Conservation (phyloP, 92 coral and sea anemone genomes). For the Phenganax subtilis region DNA sequence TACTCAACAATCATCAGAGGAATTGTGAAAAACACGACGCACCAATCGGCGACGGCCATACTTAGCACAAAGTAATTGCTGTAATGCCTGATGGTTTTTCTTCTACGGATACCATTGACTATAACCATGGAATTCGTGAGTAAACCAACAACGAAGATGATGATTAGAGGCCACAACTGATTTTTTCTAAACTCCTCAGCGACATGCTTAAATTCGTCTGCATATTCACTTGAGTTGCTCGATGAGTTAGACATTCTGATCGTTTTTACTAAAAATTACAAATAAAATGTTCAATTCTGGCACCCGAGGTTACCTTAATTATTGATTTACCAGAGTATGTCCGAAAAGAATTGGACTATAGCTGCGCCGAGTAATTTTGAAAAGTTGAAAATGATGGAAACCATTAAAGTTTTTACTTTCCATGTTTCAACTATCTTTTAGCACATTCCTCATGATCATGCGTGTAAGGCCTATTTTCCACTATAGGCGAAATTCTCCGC, state of each 20-base stretch:
- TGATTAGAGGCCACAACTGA: conserved; percentile 6
- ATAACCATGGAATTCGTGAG: conserved; percentile 20
- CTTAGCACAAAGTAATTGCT: conserved; percentile 18
- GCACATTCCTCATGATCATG: no score
- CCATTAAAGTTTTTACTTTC: no score
- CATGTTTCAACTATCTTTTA: no score
- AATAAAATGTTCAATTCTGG: no score
- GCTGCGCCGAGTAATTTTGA: no score
- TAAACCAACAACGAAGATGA: conserved; percentile 18
- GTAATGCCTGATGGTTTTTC: conserved; percentile 3
- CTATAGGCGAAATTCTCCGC: no score
- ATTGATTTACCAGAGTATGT: no score
- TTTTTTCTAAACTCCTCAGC: conserved; percentile 9
- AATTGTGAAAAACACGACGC: not conserved
- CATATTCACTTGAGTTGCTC: no score
- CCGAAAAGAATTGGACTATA: no score
- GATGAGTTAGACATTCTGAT: conserved; percentile 1
- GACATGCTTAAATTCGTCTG: not conserved
- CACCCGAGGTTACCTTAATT: no score
- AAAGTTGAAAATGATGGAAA: no score
- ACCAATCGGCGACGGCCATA: conserved; percentile 24
- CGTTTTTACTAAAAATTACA: not conserved
- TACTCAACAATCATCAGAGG: conserved; percentile 29
- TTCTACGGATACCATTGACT: conserved; percentile 4
- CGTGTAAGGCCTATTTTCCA: no score